Conservation (phyloP, 2,888 invertebrate genomes). For the Drosophila incognita region DNA sequence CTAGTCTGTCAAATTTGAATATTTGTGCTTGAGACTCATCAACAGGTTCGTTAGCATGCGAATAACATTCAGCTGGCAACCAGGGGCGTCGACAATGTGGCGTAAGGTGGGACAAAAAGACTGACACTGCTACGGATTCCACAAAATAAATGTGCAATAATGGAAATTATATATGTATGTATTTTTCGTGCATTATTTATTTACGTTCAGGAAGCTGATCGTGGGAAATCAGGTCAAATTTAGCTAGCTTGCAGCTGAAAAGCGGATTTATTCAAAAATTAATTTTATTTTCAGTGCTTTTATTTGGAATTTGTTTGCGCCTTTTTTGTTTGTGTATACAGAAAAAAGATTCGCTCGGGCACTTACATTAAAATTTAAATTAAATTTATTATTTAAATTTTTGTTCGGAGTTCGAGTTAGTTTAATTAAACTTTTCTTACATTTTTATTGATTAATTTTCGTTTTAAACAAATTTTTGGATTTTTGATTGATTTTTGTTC, state of each 20-base stretch:
- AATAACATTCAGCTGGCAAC: constrained; percentile 4
- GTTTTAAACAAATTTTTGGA: background rate
- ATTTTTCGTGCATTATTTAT: background rate
- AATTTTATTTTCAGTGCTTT: background rate
- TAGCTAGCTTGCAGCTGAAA: no score
- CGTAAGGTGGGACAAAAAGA: background rate
- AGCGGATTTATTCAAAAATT: background rate
- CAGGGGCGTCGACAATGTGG: background rate
- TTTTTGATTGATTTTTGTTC: background rate
- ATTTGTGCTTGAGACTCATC: constrained; percentile 65
- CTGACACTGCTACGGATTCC: background rate
- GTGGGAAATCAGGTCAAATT: background rate
- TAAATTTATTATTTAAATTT: background rate
- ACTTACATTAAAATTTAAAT: no score
- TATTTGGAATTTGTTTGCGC: rapidly evolving
- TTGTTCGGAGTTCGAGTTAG: background rate
- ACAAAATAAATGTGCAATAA: no score
- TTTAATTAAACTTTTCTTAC: background rate
- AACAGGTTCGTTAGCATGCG: constrained; percentile 74
- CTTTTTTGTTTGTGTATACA: background rate
- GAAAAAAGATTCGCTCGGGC: no score
- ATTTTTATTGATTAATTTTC: no score
- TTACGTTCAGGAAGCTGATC: background rate
- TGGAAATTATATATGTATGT: background rate
- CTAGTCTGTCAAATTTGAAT: constrained; percentile 63